Evolutionary conservation across 2,797 vertebrate species (phyloP), one percentile per base, ranked within the genome.

Genomic region (Microchirus variegatus): DNA sequence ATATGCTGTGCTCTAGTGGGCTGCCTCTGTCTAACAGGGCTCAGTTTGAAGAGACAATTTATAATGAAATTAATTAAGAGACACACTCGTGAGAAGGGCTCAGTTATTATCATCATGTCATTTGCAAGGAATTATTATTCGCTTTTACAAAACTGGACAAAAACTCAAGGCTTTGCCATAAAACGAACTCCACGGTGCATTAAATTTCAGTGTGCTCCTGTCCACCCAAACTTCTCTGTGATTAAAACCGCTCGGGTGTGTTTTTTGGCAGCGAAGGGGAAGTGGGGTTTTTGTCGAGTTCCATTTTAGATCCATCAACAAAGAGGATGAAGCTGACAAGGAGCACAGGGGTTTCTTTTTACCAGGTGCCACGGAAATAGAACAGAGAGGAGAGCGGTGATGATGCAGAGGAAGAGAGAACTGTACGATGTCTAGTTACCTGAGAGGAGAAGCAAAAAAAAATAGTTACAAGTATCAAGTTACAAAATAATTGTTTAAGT

Each of bases 51-150:
- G 78, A 85, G 51, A 68, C 65, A 19, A 51, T 66, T 63, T 55
- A 63, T 86, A 86, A 89, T 85, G 77, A 82, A 83, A 89, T 85
- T 85, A 78, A 73, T 88, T 83, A 89, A 82, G 80, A 84, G 76
- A 59, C 53, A 14, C 49, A 46, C 53, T 53, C 44, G 61, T 2
- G 26, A 35, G 69, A 63, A 78, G 68, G 48, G 35, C 50, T 59
- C 47, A 2, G 69, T 63, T 73, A 75, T 80, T 81, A 59, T 70
- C 70, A 13, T 51, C 48, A 42, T 77, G 73, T 70, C 59, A 69
- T 69, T 53, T 4, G 4, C 36, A 0, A 19, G 11, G 37, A 51
- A 48, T 67, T 63, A 65, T 36, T 31, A 48, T 18, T 50, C 1
- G 8, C 53, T 14, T 63, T 76, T 7, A 59, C 18, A 65, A 60